Conservation (phyloP, 37 sponge, comb jelly and placozoan genomes). For the Aplysina aerophoba region DNA sequence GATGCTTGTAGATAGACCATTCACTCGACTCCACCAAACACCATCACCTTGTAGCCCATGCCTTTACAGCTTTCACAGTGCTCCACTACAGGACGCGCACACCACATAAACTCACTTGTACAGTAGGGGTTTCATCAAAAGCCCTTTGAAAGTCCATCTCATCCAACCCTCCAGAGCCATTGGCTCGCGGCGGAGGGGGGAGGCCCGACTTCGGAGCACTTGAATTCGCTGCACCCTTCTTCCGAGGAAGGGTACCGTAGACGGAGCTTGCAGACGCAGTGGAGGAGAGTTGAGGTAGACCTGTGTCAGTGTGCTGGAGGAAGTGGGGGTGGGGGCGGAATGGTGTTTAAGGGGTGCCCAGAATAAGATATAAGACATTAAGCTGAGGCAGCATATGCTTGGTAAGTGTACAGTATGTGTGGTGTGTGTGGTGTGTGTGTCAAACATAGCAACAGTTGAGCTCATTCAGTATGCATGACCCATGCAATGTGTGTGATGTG, state of each 20-base stretch:
- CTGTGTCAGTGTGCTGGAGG: conserved; percentile 24
- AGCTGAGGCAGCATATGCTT: no score
- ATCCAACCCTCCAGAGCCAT: conserved; percentile 54
- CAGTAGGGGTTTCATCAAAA: conserved; percentile 45
- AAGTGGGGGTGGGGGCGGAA: neutral
- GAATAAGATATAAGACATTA: no score
- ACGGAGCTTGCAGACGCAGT: neutral
- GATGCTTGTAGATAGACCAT: no score
- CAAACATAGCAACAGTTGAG: neutral
- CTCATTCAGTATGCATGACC: neutral
- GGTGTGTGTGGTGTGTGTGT: neutral
- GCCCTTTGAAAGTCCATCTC: conserved; percentile 62
- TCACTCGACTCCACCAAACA: no score
- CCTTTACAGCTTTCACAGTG: no score
- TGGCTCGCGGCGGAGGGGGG: neutral
- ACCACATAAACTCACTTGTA: conserved; percentile 42
- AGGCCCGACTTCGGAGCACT: neutral
- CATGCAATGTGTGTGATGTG: no score
- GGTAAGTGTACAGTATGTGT: no score
- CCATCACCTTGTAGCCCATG: no score
- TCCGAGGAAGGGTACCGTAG: conserved; percentile 26
- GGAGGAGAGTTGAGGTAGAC: conserved; percentile 33
- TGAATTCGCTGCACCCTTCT: neutral
- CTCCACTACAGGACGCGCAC: no score
- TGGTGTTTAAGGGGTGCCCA: no score